A percentile compares a stretch with the other conserved stretches of the same genome.
Conservation (phyloP, 2,888 invertebrate genomes). For the Microctonus hyperodae region DNA sequence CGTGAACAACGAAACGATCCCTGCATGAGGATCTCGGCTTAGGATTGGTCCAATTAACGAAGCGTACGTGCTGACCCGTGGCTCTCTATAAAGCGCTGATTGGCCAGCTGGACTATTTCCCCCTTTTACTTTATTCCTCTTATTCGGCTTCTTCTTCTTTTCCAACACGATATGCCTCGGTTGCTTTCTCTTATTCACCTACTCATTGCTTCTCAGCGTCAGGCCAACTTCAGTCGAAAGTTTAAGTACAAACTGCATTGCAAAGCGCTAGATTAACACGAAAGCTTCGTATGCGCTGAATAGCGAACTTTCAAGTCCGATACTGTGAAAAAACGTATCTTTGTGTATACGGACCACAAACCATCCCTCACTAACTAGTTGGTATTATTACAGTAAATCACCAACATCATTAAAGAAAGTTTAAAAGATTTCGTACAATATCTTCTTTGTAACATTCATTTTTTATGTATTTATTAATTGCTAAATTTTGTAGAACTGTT, state of each 20-base stretch:
- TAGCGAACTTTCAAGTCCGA: neutral
- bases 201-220: neutral
- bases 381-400: too few species aligned
- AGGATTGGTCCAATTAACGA: slow-evolving; percentile 52
- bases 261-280: slow-evolving; percentile 18
- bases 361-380: too few species aligned
- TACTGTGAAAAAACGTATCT: neutral
- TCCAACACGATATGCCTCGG: slow-evolving; percentile 9
- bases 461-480: too few species aligned
- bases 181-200: neutral
- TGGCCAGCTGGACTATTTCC: slow-evolving; percentile 35
- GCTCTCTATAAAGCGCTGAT: slow-evolving; percentile 45
- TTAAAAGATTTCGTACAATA: too few species aligned
- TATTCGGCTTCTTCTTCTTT: slow-evolving; percentile 20
- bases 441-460: too few species aligned
- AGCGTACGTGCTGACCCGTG: slow-evolving; percentile 46
- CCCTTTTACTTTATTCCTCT: slow-evolving; percentile 20
- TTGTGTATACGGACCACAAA: neutral
- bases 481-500: neutral
- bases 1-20: slow-evolving; percentile 26
- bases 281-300: neutral
- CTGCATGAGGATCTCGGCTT: slow-evolving; percentile 21
- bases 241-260: slow-evolving; percentile 13
- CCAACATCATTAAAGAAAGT: too few species aligned
- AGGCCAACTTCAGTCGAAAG: neutral